Conservation (phyloP, 2,888 invertebrate genomes). For the Rhagonycha lutea region DNA sequence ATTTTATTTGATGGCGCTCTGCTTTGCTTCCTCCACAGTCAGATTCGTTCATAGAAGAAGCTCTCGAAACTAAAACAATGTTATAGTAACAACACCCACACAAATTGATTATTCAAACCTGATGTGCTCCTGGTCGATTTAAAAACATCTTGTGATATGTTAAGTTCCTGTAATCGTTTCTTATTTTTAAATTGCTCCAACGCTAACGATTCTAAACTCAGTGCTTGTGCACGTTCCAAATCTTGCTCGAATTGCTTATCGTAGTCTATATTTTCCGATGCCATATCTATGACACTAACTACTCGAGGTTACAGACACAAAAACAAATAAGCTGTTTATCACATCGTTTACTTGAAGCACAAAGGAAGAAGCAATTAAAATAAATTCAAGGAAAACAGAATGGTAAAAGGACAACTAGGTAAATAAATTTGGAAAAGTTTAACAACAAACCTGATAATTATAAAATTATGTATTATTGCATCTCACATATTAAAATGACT, state of each 20-base stretch:
- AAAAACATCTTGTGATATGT: constrained; percentile 34
- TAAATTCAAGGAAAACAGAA: not conserved
- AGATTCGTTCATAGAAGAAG: constrained; percentile 51
- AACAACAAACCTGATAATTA: constrained; percentile 2
- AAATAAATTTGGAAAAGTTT: not conserved
- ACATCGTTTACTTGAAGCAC: not conserved
- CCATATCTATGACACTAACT: constrained; percentile 12
- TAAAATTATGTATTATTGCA: not conserved
- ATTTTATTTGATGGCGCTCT: constrained; percentile 56
- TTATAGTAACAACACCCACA: not conserved
- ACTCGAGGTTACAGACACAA: not conserved
- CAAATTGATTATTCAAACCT: constrained; percentile 34
- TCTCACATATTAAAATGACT: not conserved
- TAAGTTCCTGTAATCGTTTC: constrained; percentile 58
- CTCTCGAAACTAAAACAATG: constrained; percentile 44
- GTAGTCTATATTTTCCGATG: constrained; percentile 60
- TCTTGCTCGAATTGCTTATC: constrained; percentile 85
- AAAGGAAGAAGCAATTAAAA: constrained; percentile 6
- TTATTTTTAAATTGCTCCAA: constrained; percentile 79
- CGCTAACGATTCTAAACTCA: constrained; percentile 85
- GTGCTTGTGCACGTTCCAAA: constrained; percentile 83
- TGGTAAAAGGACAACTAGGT: constrained; percentile 12
- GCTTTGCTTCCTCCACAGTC: constrained; percentile 43
- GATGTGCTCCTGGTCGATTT: constrained; percentile 38
- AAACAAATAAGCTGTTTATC: not conserved